Evolutionary conservation across 2,113 vertebrate species (phyloP).

Genomic region (Geothlypis trichas): DNA sequence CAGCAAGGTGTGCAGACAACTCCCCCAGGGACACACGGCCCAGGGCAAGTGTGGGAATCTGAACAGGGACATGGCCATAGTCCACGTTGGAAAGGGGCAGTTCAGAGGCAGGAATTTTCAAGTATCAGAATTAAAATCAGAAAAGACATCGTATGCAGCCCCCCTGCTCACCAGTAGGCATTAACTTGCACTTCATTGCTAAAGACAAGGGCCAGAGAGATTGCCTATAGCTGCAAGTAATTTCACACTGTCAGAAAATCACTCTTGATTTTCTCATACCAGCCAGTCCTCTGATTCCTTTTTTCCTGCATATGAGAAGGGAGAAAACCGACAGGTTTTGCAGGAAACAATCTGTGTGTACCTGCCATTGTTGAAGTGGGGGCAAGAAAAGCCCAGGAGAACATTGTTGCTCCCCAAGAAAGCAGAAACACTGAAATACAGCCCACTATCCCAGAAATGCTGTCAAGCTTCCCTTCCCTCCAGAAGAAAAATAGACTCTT

Average conservation of each 20-base stretch:
- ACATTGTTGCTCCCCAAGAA: not conserved
- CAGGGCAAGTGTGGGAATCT: not conserved
- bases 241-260: not conserved
- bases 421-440: not conserved
- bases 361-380: not conserved
- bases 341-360: not conserved
- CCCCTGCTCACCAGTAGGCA: not conserved
- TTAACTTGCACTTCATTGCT: not conserved
- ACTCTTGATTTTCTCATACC: not conserved
- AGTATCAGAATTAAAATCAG: not conserved
- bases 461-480: not conserved
- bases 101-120: not conserved
- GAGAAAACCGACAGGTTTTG: not conserved
- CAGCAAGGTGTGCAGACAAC: not conserved
- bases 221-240: not conserved
- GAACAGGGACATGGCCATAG: fast-evolving
- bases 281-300: not conserved
- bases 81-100: not conserved
- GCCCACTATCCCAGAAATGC: not conserved
- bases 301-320: not conserved
- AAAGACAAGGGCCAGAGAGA: not conserved
- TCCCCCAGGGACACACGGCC: not conserved
- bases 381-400: not conserved
- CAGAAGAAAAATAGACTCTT: not conserved
- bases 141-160: not conserved